Percentiles rank a stretch among this genome's conserved stretches.
Conservation (phyloP, 2,113 vertebrate genomes). For the Neolamprologus falcicula region DNA sequence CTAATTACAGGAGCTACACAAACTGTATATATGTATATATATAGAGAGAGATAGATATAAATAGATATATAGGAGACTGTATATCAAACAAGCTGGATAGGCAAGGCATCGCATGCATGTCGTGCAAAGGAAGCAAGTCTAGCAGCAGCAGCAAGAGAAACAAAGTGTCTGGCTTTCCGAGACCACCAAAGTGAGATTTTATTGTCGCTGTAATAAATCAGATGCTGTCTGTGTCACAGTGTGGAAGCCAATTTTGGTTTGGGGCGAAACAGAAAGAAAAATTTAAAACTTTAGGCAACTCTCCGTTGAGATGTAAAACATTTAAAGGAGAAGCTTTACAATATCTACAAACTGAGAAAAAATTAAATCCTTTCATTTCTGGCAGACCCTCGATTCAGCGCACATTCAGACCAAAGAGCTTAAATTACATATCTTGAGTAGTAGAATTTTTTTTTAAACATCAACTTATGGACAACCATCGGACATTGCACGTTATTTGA, state of each 20-base stretch:
- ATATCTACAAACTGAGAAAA: slow-evolving; percentile 17
- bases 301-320: neutral
- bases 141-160: slow-evolving; percentile 55
- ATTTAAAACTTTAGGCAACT: neutral
- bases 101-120: slow-evolving; percentile 70
- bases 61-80: slow-evolving; percentile 53
- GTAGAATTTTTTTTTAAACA: slow-evolving; percentile 24
- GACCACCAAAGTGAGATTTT: slow-evolving; percentile 26
- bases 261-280: neutral
- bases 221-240: slow-evolving; percentile 49
- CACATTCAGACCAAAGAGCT: slow-evolving; percentile 63
- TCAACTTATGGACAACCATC: slow-evolving; percentile 63
- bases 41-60: slow-evolving; percentile 22
- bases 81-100: slow-evolving; percentile 64
- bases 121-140: slow-evolving; percentile 70
- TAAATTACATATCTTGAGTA: slow-evolving; percentile 25
- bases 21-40: slow-evolving; percentile 36
- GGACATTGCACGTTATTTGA: slow-evolving; percentile 57
- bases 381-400: slow-evolving; percentile 23
- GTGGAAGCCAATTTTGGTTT: slow-evolving; percentile 1
- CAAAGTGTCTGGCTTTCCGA: slow-evolving; percentile 19
- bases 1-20: slow-evolving; percentile 63
- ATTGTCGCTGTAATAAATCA: neutral
- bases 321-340: neutral
- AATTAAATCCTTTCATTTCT: neutral